Evolutionary conservation across 2,797 vertebrate genomes (phyloP).

Genomic region (Onychomys torridus): DNA sequence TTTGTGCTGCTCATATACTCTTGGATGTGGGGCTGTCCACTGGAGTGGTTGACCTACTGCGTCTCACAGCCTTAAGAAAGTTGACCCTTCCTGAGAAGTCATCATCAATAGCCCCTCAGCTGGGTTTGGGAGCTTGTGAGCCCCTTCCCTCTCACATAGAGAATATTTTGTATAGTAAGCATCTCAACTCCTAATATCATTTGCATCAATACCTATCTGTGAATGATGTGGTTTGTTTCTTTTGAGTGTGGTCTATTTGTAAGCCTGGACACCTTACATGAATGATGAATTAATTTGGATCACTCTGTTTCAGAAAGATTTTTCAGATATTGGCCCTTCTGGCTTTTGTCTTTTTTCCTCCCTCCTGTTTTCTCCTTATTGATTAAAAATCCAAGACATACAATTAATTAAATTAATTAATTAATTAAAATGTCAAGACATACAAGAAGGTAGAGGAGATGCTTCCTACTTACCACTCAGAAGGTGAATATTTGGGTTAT

Average conservation of each 20-base stretch:
- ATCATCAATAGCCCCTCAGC: background rate
- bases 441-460: background rate
- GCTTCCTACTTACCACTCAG: background rate
- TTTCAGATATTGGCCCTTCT: slow-evolving; percentile 14
- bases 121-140: background rate
- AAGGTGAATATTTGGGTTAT: background rate
- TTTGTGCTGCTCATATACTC: background rate
- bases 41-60: background rate
- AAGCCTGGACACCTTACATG: background rate
- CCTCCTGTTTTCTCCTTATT: background rate
- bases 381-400: background rate
- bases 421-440: background rate
- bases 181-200: background rate
- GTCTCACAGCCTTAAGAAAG: background rate
- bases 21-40: background rate
- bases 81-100: background rate
- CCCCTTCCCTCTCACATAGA: too few relatives aligned
- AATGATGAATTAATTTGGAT: slow-evolving; percentile 1
- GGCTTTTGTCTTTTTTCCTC: background rate
- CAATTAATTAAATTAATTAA: background rate
- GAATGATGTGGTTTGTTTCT: background rate
- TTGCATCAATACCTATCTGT: background rate
- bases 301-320: background rate
- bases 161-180: background rate
- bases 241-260: background rate